Conservation (phyloP, 2,797 vertebrate species). For the Chelidonichthys spinosus region DNA sequence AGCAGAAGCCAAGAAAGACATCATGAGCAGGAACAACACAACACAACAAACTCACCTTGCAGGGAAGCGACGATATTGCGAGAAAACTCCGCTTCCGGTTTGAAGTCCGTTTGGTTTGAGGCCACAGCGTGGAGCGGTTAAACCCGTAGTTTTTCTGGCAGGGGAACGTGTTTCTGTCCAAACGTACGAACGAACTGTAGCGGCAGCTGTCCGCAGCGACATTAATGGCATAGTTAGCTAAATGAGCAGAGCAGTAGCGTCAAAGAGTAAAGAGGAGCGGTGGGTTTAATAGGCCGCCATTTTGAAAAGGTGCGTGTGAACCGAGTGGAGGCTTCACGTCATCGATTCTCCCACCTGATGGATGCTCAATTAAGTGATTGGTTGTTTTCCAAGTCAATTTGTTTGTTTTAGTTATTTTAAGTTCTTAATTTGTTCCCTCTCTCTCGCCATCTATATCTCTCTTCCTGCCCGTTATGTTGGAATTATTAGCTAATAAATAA, state of each 20-base stretch:
- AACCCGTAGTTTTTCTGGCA: not conserved
- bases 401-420: too few relatives aligned
- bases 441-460: not conserved
- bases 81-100: not conserved
- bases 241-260: not conserved
- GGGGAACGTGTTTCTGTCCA: not conserved
- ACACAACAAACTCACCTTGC: constrained; percentile 6
- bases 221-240: too few relatives aligned
- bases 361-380: not conserved
- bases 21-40: not conserved
- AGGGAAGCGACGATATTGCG: not conserved
- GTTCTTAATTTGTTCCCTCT: not conserved
- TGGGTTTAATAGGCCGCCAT: not conserved
- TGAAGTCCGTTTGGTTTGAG: not conserved
- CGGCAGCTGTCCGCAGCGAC: not conserved
- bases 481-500: not conserved
- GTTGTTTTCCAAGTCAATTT: not conserved
- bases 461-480: not conserved
- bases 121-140: constrained; percentile 9
- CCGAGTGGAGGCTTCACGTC: not conserved
- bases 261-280: not conserved
- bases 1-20: not conserved
- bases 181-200: not conserved
- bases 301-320: rapidly evolving
- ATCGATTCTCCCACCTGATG: not conserved